phyloP scores from a whole-genome alignment of 1,140 invertebrate genomes.

The Stratiolaelaps scimitus region DNA sequence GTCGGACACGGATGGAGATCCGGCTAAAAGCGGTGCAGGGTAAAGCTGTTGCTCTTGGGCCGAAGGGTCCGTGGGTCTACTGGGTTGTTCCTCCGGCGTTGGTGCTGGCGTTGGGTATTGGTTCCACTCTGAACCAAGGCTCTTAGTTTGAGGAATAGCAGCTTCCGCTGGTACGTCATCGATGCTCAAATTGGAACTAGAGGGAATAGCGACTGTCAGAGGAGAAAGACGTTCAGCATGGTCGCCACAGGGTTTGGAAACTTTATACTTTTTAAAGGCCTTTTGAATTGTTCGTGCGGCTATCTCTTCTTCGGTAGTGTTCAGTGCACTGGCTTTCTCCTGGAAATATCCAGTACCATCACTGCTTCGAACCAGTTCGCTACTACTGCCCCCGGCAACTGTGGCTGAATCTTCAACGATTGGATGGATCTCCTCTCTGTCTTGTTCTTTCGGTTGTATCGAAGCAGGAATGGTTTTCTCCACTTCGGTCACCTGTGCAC shows the following conservation, averaged over 20 bases:
- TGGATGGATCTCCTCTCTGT: background rate
- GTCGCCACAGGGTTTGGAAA: background rate
- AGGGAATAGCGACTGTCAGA: constrained; percentile 10
- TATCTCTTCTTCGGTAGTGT: background rate
- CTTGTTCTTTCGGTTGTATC: background rate
- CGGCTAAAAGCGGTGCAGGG: background rate
- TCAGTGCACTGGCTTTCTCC: background rate
- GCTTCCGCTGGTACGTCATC: background rate
- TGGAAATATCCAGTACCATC: background rate
- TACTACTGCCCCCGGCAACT: too few species aligned
- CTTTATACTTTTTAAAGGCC: constrained; percentile 9
- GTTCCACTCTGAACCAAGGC: background rate
- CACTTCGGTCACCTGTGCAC: background rate
- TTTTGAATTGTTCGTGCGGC: constrained; percentile 13
- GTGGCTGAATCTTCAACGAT: background rate
- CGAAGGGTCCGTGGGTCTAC: background rate
- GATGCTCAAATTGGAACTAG: background rate
- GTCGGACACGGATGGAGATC: constrained; percentile 16
- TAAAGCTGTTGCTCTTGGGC: background rate
- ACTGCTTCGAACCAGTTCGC: too few species aligned
- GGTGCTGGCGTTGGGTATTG: background rate
- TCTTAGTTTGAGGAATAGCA: background rate
- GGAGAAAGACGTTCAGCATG: background rate
- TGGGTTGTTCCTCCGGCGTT: constrained; percentile 5
- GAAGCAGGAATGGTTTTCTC: background rate